Percentiles rank a stretch among this genome's conserved stretches.
Conservation (phyloP, 2,888 invertebrate genomes). For the Phaonia tiefii region DNA sequence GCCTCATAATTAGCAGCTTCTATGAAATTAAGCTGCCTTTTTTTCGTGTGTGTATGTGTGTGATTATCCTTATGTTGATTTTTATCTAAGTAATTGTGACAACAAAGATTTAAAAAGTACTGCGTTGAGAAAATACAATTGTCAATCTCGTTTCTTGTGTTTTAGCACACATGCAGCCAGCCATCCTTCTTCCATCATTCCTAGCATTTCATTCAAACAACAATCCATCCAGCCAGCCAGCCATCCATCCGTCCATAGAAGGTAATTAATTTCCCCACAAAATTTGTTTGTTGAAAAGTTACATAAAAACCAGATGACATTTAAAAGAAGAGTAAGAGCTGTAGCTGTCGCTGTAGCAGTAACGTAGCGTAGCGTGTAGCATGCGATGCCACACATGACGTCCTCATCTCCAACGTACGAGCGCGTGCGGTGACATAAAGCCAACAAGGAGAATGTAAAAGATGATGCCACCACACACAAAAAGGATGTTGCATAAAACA, state of each 20-base stretch:
- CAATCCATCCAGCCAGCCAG: neutral
- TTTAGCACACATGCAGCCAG: neutral
- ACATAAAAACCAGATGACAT: conserved; percentile 67
- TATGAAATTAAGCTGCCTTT: conserved; percentile 16
- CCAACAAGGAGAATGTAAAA: neutral
- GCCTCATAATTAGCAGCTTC: conserved; percentile 56
- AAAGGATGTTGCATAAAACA: conserved; percentile 58
- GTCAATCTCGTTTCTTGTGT: conserved; percentile 18
- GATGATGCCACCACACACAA: neutral
- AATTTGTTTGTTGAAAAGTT: conserved; percentile 44
- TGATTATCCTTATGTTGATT: conserved; percentile 25
- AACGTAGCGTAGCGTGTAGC: neutral
- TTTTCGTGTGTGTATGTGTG: conserved; percentile 1
- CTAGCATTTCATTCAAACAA: no score
- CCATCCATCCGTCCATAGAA: conserved; percentile 19
- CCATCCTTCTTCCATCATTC: neutral
- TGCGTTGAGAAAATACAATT: conserved; percentile 1
- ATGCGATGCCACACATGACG: conserved; percentile 60
- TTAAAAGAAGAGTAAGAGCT: conserved; percentile 51
- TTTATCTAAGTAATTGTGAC: conserved; percentile 37
- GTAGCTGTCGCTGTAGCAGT: neutral
- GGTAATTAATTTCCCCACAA: conserved; percentile 68
- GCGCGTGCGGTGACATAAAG: conserved; percentile 11
- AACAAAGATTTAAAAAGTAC: conserved; percentile 22
- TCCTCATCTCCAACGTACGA: conserved; percentile 37